A percentile compares a stretch with the other conserved stretches of the same genome.
Evolutionary conservation across 2,113 vertebrate genomes (phyloP).

Genomic region (Callorhinus ursinus): DNA sequence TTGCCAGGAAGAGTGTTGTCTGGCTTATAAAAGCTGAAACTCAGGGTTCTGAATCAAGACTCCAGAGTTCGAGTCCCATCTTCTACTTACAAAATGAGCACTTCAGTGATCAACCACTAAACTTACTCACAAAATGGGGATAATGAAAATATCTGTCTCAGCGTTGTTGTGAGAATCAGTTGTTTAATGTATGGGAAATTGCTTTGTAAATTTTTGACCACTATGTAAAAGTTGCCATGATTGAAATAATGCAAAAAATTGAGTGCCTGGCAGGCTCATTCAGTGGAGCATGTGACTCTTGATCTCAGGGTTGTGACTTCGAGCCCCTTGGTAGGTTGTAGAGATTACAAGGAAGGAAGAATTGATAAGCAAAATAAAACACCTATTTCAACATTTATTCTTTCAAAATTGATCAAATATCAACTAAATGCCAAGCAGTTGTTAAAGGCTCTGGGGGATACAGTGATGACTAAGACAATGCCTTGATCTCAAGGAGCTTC

Average conservation of each 20-base stretch:
- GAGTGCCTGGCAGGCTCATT: neutral
- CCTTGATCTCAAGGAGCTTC: neutral
- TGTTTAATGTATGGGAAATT: conserved; percentile 27
- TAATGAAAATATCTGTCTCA: neutral
- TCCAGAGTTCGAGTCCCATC: conserved; percentile 5
- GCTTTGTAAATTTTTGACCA: conserved; percentile 10
- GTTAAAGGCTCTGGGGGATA: neutral
- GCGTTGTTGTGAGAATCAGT: neutral
- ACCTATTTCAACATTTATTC: neutral
- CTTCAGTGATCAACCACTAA: neutral
- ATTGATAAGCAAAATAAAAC: conserved; percentile 32
- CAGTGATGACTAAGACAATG: neutral
- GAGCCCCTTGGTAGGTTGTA: neutral
- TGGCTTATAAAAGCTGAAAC: conserved; percentile 52
- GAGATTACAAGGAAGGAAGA: neutral
- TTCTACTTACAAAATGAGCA: conserved; percentile 35
- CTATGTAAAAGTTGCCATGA: conserved; percentile 11
- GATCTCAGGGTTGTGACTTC: neutral
- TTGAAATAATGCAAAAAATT: conserved; percentile 42
- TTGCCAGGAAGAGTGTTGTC: conserved; percentile 27
- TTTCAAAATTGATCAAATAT: conserved; percentile 36
- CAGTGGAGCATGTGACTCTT: neutral
- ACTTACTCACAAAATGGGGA: conserved; percentile 36
- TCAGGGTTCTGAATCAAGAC: conserved; percentile 1
- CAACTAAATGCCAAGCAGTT: neutral